Base-by-base conservation (phyloP, 2,113 vertebrate genomes). In the Semnornis frantzii region DNA sequence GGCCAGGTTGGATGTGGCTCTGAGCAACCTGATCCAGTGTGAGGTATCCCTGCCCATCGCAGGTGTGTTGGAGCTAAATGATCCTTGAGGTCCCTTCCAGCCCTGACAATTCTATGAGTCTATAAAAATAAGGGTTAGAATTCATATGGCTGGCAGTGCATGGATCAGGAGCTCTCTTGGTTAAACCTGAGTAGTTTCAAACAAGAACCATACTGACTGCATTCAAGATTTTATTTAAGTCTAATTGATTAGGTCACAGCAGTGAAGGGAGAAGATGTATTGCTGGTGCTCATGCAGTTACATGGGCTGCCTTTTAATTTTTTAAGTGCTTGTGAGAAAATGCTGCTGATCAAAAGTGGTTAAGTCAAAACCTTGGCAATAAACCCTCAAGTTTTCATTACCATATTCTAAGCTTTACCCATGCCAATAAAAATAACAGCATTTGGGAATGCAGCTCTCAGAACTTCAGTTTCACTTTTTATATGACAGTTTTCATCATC, bases 401-500 rank as follows among this genome's bases (percentile, higher is more conserved):
- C 77, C 30, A 65, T 82, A 68, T 59, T 84, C 88, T 90, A 70
- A 96, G 81, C 39, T 84, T 84, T 63, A 75, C n/a, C 13, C 16
- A 10, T 84, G 94, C 89, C 95, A 94, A 90, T 87, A 82, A 94
- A 94, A 94, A 96, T 73, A 93, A 82, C 27, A 9, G 73, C 84
- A 70, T 84, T 93, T 90, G 46, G 81, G 92, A 94, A 84, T 0
- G 24, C 27, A 90, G 66, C 46, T 24, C 30, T 89, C 24, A 92
- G 63, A 93, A 86, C 55, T 93, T 87, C 83, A 84, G 55, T 86
- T 96, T 95, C 70, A 55, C 44, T 83, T 84, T 93, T 88, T 64
- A 92, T 48, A 64, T 58, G 83, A 93, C 95, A 93, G 65, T 90
- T 96, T 94, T 94, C 91, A 94, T 93, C 86, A 59, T 84, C 42